These are phyloP conservation scores for Epizoanthus ramosus DNA, from an alignment of 92 coral and sea anemone genomes.

Conservation along the genomic window DNA sequence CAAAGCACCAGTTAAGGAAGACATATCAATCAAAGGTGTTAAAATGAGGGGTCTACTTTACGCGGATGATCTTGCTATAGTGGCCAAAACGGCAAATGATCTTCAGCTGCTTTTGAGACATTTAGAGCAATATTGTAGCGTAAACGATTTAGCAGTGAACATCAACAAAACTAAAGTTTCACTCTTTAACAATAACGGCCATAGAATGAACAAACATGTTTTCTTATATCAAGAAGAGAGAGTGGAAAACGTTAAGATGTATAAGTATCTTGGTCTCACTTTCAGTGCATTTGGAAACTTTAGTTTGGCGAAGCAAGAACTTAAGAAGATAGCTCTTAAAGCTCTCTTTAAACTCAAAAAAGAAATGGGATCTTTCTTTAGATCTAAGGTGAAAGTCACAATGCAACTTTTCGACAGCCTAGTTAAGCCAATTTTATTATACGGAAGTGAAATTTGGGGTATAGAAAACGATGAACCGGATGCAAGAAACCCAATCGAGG, in stretches of 20 bases:
- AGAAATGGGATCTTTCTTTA: conserved; percentile 38
- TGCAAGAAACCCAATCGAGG: conserved; percentile 43
- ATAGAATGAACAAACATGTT: not conserved
- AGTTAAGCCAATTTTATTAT: conserved; percentile 53
- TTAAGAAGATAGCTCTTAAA: conserved; percentile 13
- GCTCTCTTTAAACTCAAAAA: conserved; percentile 40
- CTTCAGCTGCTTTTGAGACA: not conserved
- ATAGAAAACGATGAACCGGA: conserved; percentile 26
- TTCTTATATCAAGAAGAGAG: conserved; percentile 3
- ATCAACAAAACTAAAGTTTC: conserved; percentile 5
- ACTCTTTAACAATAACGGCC: conserved; percentile 11
- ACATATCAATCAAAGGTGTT: not conserved
- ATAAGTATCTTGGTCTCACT: conserved; percentile 24
- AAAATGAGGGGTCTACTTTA: conserved; percentile 7
- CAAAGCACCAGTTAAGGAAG: conserved; percentile 17
- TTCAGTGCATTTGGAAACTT: conserved; percentile 16
- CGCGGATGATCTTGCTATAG: conserved; percentile 5
- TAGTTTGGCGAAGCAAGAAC: conserved; percentile 17
- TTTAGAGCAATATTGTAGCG: conserved; percentile 17
- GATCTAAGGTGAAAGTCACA: conserved; percentile 26
- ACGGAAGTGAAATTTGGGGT: conserved; percentile 62
- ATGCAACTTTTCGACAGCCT: conserved; percentile 39
- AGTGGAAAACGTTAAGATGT: conserved; percentile 18
- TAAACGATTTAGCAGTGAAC: conserved; percentile 12
- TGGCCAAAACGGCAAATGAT: conserved; percentile 10